phyloP scores from a whole-genome alignment of 2,113 vertebrate genomes.

The Genyomyrus donnyi region DNA sequence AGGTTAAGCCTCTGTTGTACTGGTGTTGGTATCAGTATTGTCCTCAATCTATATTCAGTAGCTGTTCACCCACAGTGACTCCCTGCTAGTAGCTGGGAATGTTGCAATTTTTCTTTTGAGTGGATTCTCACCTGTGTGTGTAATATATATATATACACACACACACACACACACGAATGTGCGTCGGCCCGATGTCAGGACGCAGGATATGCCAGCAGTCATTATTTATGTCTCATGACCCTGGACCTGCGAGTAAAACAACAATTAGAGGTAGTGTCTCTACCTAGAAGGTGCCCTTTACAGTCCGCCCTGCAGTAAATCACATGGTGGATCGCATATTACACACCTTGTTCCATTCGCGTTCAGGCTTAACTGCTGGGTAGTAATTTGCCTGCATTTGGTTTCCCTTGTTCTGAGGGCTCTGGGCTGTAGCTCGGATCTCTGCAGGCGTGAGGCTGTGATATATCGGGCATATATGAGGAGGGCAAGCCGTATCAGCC shows the following conservation, averaged over 20 bases:
- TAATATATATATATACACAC: not conserved
- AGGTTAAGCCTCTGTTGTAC: not conserved
- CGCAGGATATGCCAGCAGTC: not conserved
- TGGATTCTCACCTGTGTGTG: not conserved
- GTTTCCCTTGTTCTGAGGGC: constrained; percentile 17
- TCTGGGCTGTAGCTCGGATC: not conserved
- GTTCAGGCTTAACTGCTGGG: constrained; percentile 6
- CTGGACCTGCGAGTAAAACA: not conserved
- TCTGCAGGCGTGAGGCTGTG: not conserved
- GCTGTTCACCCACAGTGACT: not conserved
- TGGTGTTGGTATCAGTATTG: not conserved
- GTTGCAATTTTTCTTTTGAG: not conserved
- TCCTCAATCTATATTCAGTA: not conserved
- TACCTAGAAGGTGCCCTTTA: constrained; percentile 1
- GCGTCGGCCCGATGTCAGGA: not conserved
- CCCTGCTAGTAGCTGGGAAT: not conserved
- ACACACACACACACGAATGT: not conserved
- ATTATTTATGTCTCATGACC: constrained; percentile 17
- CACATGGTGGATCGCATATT: not conserved
- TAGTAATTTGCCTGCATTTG: constrained; percentile 19
- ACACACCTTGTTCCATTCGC: not conserved
- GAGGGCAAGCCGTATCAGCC: not conserved
- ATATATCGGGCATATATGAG: not conserved
- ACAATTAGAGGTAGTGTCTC: constrained; percentile 7
- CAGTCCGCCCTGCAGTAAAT: constrained; percentile 9